A percentile compares a stretch with the other conserved stretches of the same genome.
Conservation (phyloP, 2,888 invertebrate species). For the Glyphotaelius pellucidus region DNA sequence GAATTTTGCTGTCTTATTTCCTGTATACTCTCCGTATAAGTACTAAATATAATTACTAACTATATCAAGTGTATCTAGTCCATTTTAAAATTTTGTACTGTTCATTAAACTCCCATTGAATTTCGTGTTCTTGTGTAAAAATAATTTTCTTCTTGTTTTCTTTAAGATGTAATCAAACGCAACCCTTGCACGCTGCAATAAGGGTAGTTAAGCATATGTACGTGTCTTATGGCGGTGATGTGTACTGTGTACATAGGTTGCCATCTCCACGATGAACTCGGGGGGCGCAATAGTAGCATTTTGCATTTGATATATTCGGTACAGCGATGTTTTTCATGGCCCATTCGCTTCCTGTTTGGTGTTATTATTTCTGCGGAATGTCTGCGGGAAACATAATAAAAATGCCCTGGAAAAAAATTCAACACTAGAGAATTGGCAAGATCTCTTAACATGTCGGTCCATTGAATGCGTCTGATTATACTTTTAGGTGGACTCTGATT, state of each 20-base stretch:
- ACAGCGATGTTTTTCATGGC: conserved; percentile 57
- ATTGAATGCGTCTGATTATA: conserved; percentile 57
- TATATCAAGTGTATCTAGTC: no score
- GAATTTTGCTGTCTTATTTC: no score
- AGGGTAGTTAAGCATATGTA: background rate
- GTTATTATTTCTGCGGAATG: conserved; percentile 64
- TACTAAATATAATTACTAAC: no score
- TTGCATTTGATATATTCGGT: conserved; percentile 52
- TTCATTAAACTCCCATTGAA: no score
- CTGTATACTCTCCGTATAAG: no score
- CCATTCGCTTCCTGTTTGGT: conserved; percentile 57
- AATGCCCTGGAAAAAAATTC: conserved; percentile 60
- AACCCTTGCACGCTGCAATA: background rate
- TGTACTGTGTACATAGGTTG: background rate
- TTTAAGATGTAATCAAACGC: background rate
- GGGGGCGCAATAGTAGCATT: conserved; percentile 29
- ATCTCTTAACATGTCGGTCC: conserved; percentile 60
- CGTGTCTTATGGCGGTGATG: background rate
- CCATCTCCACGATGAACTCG: background rate
- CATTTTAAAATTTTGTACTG: no score
- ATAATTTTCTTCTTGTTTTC: no score
- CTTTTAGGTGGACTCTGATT: conserved; percentile 14
- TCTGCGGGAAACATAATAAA: conserved; percentile 60
- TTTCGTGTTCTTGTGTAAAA: no score
- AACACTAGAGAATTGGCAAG: conserved; percentile 62